phyloP scores from a whole-genome alignment of 2,113 vertebrate species.

The Tautogolabrus adspersus region DNA sequence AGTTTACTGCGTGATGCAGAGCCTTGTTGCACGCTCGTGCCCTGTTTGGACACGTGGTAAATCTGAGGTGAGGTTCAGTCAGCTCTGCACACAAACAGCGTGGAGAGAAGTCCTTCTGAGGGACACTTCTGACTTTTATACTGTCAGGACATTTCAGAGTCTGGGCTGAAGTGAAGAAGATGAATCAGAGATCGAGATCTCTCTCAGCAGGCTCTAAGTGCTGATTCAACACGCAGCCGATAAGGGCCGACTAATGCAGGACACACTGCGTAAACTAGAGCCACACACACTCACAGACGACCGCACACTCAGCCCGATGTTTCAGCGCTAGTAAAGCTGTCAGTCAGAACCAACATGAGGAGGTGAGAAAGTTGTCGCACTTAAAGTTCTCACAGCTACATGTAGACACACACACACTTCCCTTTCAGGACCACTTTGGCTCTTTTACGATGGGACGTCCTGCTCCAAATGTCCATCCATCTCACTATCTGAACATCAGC shows the following conservation, averaged over 20 bases:
- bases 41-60: too few species aligned
- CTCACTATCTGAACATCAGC: constrained; percentile 18
- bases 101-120: too few species aligned
- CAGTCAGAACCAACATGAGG: neutral
- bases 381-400: constrained; percentile 9
- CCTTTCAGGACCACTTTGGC: constrained; percentile 23
- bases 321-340: neutral
- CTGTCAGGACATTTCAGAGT: too few species aligned
- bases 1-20: too few species aligned
- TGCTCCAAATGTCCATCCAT: constrained; percentile 32
- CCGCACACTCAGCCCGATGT: neutral
- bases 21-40: too few species aligned
- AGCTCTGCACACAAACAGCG: too few species aligned
- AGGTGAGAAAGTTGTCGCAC: neutral
- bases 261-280: too few species aligned
- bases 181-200: neutral
- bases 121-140: too few species aligned
- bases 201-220: neutral
- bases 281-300: neutral
- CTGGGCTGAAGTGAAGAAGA: too few species aligned
- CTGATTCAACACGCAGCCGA: neutral
- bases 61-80: too few species aligned
- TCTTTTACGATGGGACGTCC: constrained; percentile 41
- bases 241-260: too few species aligned
- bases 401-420: constrained; percentile 22